Base-by-base conservation (phyloP, 2,797 vertebrate genomes). In the Adelosebastes latens region DNA sequence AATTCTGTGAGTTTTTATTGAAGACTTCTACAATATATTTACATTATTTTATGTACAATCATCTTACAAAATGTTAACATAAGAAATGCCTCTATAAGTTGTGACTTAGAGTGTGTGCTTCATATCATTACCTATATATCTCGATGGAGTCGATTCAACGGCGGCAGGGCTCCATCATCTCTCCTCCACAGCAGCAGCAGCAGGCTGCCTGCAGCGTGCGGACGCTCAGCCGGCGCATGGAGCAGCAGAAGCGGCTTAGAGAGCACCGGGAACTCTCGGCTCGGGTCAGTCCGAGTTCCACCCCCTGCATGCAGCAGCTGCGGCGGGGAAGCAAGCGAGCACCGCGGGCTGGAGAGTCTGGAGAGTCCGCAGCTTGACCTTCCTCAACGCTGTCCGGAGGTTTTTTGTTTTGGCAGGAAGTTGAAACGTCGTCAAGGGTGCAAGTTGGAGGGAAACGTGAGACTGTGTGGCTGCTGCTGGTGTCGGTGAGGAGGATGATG, bases 81-180 rank as follows among this genome's bases (percentile, higher is more conserved):
- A 8, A 68, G 6, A 29, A 24, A 46, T 8, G 32, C 10, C 55
- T 55, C 31, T n/a, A 68, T 25, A 0, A 42, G 39, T 29, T 31
- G 2, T 9, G 16, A 8, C 14, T 22, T 18, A 4, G n/a, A 58
- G 32, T 24, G 3, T 20, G 6, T n/a, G 56, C 13, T 42, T 60
- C 36, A 4, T 52, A 13, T 55, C 36, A 53, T 75, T 82, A 89
- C 88, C 88, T 88, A 2, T 87, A 2, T 76, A 2, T 76, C 42
- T 69, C 18, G 42, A 53, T 24, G 72, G 11, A 66, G 52, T 55
- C n/a, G 75, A 55, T 22, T 83, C 72, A 70, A 2, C 70, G 20
- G 75, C 70, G 25, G 42, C 14, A 46, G 60, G 24, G 14, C 39
- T 87, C 71, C 79, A 63, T 76, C 79, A 63, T 76, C 1, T 5